phyloP scores from a whole-genome alignment of 2,797 vertebrate species.

The Artibeus jamaicensis region DNA sequence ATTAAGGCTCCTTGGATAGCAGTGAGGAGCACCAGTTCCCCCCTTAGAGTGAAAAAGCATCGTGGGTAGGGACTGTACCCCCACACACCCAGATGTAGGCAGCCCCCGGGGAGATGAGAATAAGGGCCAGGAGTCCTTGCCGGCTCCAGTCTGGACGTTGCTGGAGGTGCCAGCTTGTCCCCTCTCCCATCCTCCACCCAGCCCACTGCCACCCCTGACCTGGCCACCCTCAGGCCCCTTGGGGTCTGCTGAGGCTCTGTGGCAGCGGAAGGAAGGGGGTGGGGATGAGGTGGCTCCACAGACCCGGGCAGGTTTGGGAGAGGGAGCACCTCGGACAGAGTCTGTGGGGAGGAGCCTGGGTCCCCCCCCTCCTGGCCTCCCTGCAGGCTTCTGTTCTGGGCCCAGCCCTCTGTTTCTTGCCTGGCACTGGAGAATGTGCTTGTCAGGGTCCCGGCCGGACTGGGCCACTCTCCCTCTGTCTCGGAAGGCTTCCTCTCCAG shows the following conservation, averaged over 20 bases:
- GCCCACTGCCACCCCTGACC: not conserved
- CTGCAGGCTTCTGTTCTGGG: not conserved
- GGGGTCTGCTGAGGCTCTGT: not conserved
- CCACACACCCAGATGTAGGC: no score
- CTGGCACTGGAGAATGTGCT: not conserved
- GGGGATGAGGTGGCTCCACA: not conserved
- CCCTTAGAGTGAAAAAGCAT: not conserved
- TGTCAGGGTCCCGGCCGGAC: not conserved
- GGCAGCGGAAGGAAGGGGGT: not conserved
- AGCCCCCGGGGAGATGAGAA: not conserved
- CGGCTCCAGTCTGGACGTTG: not conserved
- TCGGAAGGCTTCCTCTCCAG: not conserved
- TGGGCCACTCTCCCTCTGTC: not conserved
- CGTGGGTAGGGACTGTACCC: not conserved
- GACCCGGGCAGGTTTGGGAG: not conserved
- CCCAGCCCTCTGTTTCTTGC: not conserved
- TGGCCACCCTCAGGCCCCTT: not conserved
- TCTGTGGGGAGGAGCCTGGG: accelerated
- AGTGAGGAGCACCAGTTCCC: not conserved
- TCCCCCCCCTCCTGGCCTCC: not conserved
- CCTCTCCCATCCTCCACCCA: not conserved
- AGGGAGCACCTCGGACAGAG: not conserved
- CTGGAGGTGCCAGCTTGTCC: not conserved
- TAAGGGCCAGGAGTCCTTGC: not conserved
- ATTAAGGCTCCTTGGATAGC: not conserved